Percentiles rank a stretch among this genome's conserved stretches.
Evolutionary conservation across 53 echinoderm and acorn worm species (phyloP).

Genomic region (Apostichopus leukothele): DNA sequence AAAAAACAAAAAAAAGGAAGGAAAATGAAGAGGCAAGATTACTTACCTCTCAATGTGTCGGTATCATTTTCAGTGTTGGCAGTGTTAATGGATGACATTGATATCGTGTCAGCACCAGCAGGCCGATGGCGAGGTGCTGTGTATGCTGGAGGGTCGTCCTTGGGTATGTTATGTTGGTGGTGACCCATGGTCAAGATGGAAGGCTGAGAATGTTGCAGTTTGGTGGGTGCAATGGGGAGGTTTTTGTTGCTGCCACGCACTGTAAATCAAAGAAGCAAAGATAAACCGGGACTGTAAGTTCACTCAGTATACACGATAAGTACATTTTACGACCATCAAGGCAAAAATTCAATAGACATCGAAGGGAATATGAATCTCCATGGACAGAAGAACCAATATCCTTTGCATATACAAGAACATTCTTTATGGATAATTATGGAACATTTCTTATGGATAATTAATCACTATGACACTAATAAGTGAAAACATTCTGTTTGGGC

Average conservation of each 20-base stretch:
- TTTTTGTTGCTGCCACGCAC: conserved; percentile 39
- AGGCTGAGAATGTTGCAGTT: conserved; percentile 58
- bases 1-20: neutral
- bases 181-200: conserved; percentile 71
- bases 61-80: conserved; percentile 84
- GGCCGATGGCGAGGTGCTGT: conserved; percentile 50
- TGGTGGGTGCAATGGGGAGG: conserved; percentile 37
- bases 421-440: too few species aligned
- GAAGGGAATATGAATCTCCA: too few species aligned
- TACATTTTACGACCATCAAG: too few species aligned
- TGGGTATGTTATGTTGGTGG: conserved; percentile 40
- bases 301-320: too few species aligned
- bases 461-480: too few species aligned
- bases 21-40: neutral
- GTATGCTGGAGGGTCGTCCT: conserved; percentile 78
- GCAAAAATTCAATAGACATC: too few species aligned
- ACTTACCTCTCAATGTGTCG: conserved; percentile 79
- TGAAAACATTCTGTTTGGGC: too few species aligned
- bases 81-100: conserved; percentile 73
- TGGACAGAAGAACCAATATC: too few species aligned
- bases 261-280: neutral
- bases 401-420: too few species aligned
- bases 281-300: neutral
- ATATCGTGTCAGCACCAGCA: conserved; percentile 62
- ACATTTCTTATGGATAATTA: too few species aligned